Conservation (phyloP, 1,140 invertebrate genomes). For the Meloidogyne hapla region DNA sequence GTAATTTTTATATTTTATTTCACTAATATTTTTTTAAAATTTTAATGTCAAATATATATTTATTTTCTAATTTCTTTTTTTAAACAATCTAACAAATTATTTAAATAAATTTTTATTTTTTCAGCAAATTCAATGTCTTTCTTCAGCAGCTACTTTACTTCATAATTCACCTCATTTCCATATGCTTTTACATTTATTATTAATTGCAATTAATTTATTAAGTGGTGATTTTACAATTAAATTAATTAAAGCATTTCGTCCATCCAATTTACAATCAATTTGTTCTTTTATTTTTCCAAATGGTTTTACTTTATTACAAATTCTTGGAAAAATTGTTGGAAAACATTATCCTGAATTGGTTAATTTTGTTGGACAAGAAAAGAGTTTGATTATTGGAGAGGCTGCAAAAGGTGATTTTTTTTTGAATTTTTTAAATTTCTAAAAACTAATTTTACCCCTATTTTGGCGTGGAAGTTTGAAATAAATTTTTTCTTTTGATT, state of each 20-base stretch:
- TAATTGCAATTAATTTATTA: conserved; percentile 37
- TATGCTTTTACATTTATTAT: conserved; percentile 36
- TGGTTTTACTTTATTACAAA: conserved; percentile 22
- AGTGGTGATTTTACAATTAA: conserved; percentile 39
- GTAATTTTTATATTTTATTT: conserved; percentile 22
- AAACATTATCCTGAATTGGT: conserved; percentile 11
- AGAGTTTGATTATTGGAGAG: neutral
- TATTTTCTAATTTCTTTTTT: no score
- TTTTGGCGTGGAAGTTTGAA: no score
- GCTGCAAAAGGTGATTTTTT: neutral
- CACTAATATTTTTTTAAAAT: conserved; percentile 18
- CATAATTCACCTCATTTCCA: conserved; percentile 47
- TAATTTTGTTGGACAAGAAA: neutral
- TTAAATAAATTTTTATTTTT: no score
- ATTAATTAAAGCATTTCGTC: conserved; percentile 38
- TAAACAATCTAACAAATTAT: no score
- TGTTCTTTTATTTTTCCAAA: conserved; percentile 39
- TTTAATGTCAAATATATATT: neutral
- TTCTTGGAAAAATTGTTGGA: conserved; percentile 6
- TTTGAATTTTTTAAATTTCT: no score
- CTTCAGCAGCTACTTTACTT: conserved; percentile 42
- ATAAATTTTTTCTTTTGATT: no score
- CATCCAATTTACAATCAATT: conserved; percentile 30
- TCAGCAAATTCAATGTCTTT: conserved; percentile 34
- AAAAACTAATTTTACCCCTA: no score